Conservation (phyloP, 2,113 vertebrate genomes). For the Fukomys damarensis region DNA sequence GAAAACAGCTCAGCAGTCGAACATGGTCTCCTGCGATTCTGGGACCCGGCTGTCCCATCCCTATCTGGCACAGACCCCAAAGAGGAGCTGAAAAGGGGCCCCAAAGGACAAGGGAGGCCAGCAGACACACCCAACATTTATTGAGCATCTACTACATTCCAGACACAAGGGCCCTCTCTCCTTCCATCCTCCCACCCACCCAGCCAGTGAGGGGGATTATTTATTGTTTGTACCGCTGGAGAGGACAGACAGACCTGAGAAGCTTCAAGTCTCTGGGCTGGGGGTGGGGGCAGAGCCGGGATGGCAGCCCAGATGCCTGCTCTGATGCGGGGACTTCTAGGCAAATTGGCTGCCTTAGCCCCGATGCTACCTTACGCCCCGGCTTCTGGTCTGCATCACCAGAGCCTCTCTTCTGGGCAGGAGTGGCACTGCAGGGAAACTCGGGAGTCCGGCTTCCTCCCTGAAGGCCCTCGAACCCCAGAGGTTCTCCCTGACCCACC, state of each 20-base stretch:
- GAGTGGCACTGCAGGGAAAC: no score
- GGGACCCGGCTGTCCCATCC: not conserved
- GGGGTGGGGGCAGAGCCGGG: not conserved
- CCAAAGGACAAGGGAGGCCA: rapidly evolving
- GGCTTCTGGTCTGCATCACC: no score
- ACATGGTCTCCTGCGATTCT: not conserved
- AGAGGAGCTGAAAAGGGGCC: not conserved
- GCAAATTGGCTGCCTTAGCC: no score
- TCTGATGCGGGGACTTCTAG: no score
- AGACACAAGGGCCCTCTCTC: not conserved
- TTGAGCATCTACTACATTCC: no score
- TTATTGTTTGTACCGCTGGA: not conserved
- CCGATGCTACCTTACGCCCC: no score
- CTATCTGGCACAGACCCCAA: not conserved
- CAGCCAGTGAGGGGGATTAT: not conserved
- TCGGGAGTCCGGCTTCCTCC: no score
- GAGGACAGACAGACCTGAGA: not conserved
- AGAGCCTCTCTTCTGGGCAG: no score
- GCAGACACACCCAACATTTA: not conserved
- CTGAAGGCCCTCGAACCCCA: no score
- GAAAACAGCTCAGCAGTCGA: not conserved
- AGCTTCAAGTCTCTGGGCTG: not conserved
- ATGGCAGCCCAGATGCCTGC: no score
- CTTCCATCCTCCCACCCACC: not conserved
- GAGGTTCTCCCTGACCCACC: no score